Evolutionary conservation across 1,140 invertebrate genomes (phyloP).

Genomic region (Laupala kohalensis): DNA sequence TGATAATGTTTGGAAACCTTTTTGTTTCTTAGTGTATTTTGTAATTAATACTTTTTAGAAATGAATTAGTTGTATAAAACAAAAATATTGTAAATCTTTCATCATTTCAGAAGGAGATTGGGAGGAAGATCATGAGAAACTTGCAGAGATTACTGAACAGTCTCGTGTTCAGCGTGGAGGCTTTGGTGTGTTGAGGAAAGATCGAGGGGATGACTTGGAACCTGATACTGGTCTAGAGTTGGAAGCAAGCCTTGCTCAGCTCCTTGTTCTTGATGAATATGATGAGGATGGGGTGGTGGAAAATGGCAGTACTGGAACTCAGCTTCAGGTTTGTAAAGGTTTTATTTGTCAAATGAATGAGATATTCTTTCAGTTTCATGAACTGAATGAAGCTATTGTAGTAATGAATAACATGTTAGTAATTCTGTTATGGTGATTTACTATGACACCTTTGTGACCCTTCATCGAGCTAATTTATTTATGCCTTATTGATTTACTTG

Average conservation of each 20-base stretch:
- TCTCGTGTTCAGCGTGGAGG: conserved; percentile 20
- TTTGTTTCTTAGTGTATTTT: too few relatives aligned
- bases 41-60: too few relatives aligned
- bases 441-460: too few relatives aligned
- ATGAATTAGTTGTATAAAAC: too few relatives aligned
- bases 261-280: conserved; percentile 2
- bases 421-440: too few relatives aligned
- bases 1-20: too few relatives aligned
- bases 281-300: conserved; percentile 1
- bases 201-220: not conserved
- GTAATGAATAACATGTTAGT: too few relatives aligned
- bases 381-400: too few relatives aligned
- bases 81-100: not conserved
- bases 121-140: conserved; percentile 56
- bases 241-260: conserved; percentile 8
- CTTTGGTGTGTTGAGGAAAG: not conserved
- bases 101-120: conserved; percentile 42
- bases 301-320: not conserved
- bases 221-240: conserved; percentile 1
- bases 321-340: not conserved
- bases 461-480: too few relatives aligned
- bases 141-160: conserved; percentile 43
- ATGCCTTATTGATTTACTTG: too few relatives aligned
- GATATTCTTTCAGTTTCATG: too few relatives aligned
- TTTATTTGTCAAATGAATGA: too few relatives aligned